Percentiles rank a stretch among this genome's conserved stretches.
These are phyloP conservation scores for Sylvia borin DNA, from an alignment of 2,797 vertebrate genomes.

Conservation along the genomic window DNA sequence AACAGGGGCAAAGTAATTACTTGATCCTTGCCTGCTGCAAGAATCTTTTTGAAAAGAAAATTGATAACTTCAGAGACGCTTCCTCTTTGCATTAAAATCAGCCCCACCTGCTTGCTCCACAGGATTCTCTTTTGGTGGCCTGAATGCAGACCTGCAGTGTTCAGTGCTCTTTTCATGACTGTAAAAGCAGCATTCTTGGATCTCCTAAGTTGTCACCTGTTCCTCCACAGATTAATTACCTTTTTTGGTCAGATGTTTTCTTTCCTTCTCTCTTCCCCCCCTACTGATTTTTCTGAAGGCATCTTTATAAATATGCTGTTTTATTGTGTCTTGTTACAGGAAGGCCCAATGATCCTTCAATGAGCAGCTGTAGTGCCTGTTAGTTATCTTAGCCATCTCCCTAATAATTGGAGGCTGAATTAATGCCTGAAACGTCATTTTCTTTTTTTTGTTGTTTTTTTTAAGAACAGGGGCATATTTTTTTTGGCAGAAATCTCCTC, in stretches of 20 bases:
- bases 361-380: background rate
- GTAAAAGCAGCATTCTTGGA: background rate
- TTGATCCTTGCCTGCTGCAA: constrained; percentile 21
- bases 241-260: background rate
- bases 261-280: background rate
- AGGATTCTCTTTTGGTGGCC: background rate
- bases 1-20: constrained; percentile 30
- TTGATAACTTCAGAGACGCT: background rate
- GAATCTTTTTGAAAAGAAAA: constrained; percentile 2
- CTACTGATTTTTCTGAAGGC: background rate
- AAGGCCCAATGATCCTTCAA: background rate
- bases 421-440: background rate
- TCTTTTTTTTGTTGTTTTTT: background rate
- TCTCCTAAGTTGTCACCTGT: background rate
- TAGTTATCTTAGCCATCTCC: background rate
- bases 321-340: background rate
- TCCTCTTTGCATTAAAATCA: constrained; percentile 12
- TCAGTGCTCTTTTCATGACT: background rate
- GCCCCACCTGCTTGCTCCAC: background rate
- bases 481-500: background rate
- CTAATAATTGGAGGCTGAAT: background rate
- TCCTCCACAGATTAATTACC: background rate
- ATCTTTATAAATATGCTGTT: background rate
- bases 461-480: background rate
- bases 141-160: background rate